Evolutionary conservation across 2,797 vertebrate species (phyloP).

Genomic region (Micromesistius poutassou): DNA sequence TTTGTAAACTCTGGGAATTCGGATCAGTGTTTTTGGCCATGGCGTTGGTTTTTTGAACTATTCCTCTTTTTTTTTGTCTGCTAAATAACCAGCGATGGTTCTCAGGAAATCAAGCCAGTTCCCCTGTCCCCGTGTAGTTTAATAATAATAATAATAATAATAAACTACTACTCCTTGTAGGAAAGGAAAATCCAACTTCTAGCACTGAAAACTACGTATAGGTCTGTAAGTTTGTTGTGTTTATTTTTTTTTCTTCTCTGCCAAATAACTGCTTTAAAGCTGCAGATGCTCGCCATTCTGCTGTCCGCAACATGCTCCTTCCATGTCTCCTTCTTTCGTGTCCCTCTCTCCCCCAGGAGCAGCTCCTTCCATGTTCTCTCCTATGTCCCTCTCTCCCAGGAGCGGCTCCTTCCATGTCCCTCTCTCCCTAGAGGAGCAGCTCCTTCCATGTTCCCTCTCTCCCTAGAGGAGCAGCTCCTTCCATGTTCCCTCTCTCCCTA

Average conservation of each 20-base stretch:
- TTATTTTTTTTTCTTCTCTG: conserved; percentile 72
- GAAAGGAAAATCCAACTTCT: conserved; percentile 93
- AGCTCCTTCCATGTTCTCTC: too few relatives aligned
- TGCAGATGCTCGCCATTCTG: conserved; percentile 89
- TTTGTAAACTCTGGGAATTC: conserved; percentile 97
- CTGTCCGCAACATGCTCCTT: conserved; percentile 78
- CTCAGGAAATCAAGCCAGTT: conserved; percentile 98
- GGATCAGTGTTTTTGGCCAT: conserved; percentile 63
- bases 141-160: conserved; percentile 57
- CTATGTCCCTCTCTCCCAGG: too few relatives aligned
- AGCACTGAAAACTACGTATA: conserved; percentile 95
- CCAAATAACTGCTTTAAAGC: conserved; percentile 97
- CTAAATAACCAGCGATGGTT: conserved; percentile 98
- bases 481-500: conserved; percentile 27
- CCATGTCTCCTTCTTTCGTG: too few relatives aligned
- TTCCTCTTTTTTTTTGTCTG: conserved; percentile 83
- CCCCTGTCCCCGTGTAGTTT: conserved; percentile 73
- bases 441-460: too few relatives aligned
- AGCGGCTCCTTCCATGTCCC: too few relatives aligned
- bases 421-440: too few relatives aligned
- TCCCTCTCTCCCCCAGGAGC: too few relatives aligned
- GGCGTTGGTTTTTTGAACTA: conserved; percentile 88
- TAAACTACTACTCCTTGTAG: conserved; percentile 81
- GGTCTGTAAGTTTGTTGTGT: conserved; percentile 79
- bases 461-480: too few relatives aligned